Evolutionary conservation across 2,113 vertebrate genomes (phyloP).

Genomic region (sheep (Ovis aries)): DNA sequence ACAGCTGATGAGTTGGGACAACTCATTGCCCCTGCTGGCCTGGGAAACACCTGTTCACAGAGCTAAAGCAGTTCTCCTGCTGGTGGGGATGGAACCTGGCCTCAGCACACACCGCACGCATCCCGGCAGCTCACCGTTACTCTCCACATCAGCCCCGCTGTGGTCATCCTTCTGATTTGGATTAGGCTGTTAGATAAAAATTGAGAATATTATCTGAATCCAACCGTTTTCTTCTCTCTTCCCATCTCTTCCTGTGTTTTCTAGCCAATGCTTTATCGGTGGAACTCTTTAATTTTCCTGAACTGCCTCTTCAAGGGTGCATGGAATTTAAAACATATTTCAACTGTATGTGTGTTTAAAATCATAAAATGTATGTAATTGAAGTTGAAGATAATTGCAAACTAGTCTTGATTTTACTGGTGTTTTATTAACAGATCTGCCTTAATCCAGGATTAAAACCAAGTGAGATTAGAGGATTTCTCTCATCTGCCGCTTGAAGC

Average conservation of each 20-base stretch:
- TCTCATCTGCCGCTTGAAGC: slow-evolving; percentile 80
- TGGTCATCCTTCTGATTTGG: neutral
- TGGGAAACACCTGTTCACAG: neutral
- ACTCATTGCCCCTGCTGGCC: neutral
- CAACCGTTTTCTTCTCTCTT: neutral
- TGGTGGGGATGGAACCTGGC: too few relatives aligned
- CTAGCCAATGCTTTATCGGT: neutral
- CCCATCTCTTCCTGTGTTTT: neutral
- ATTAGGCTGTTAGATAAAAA: neutral
- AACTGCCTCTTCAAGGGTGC: neutral
- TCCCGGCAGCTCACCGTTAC: neutral
- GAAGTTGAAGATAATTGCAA: slow-evolving; percentile 83
- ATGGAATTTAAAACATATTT: neutral
- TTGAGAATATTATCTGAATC: neutral
- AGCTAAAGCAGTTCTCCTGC: neutral
- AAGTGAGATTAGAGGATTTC: slow-evolving; percentile 83
- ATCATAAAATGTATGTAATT: slow-evolving; percentile 60
- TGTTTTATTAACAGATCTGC: slow-evolving; percentile 86
- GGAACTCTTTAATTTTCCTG: slow-evolving; percentile 5
- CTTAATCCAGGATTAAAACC: slow-evolving; percentile 85
- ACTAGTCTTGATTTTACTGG: slow-evolving; percentile 82
- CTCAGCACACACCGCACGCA: rapidly evolving
- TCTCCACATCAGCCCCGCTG: neutral
- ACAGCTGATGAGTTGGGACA: neutral
- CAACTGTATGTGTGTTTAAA: slow-evolving; percentile 68